Evolutionary conservation across 2,797 vertebrate species (phyloP), one percentile per base, ranked within the genome.

Genomic region (Semaprochilodus insignis): DNA sequence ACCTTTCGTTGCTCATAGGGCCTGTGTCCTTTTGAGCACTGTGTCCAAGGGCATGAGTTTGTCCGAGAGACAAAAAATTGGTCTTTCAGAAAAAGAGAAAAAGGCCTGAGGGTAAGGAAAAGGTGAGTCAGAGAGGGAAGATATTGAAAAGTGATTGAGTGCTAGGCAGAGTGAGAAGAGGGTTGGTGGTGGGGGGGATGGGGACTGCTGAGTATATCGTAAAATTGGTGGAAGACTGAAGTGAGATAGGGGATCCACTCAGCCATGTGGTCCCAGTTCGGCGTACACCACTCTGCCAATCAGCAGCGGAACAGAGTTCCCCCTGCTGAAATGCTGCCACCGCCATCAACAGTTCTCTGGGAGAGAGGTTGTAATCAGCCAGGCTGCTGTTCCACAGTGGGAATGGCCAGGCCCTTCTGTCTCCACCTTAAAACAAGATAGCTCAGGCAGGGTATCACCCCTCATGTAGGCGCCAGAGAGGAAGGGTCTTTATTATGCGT

Each of bases 101-200:
- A 51, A 8, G 25, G 51, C 25, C 14, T 34, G 34, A 71, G n/a
- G 16, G 40, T 51, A 25, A 48, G 19, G 23, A 40, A 15, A 21
- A 73, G 44, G 54, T 80, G 69, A 85, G 51, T 74, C 91, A 90
- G 91, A 90, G 91, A 89, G 89, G 57, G 90, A 92, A 77, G 78
- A 84, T 78, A 81, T 82, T 83, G 78, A 81, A 71, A 82, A 77
- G 65, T 71, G 65, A 82, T 77, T 77, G 74, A 82, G 55, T 52
- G 71, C 57, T 67, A 60, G 40, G 74, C 81, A 77, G 63, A 40
- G 3, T 70, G 63, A 65, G 63, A 65, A 27, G 59, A 2, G 59
- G n/a, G 21, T 8, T 60, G 21, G 7, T 1, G 57, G 25, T 3
- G 15, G 23, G 62, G 62, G 48, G 63, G 19, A 48, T 8, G 3